Percentiles rank a stretch among this genome's conserved stretches.
Evolutionary conservation across 2,797 vertebrate species (phyloP).

Genomic region (Manis crassicaudata): DNA sequence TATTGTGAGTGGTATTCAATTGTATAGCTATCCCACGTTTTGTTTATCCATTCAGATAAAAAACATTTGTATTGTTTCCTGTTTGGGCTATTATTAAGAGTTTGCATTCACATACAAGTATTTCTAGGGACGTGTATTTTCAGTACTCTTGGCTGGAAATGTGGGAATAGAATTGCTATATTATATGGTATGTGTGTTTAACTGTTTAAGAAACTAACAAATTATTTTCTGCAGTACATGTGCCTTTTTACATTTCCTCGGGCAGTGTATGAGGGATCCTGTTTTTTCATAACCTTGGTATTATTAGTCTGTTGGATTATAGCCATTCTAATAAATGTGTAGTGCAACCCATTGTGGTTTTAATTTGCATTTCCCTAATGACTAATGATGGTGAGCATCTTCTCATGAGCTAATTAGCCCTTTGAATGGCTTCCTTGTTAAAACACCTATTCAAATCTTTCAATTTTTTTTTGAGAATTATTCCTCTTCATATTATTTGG

Average conservation of each 20-base stretch:
- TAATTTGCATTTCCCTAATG: constrained; percentile 66
- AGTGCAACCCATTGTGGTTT: constrained; percentile 64
- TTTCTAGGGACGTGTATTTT: background rate
- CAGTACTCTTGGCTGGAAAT: background rate
- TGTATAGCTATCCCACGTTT: background rate
- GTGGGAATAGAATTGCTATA: constrained; percentile 6
- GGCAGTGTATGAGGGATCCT: background rate
- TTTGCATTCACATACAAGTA: background rate
- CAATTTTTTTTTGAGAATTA: background rate
- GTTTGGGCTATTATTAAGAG: background rate
- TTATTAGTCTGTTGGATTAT: constrained; percentile 52
- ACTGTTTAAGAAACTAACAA: constrained; percentile 40
- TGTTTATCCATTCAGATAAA: constrained; percentile 3
- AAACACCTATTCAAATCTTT: constrained; percentile 27
- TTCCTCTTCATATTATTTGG: constrained; percentile 26
- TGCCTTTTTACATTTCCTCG: background rate
- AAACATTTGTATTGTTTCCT: constrained; percentile 13
- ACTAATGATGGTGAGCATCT: constrained; percentile 53
- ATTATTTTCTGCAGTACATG: constrained; percentile 43
- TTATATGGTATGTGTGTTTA: constrained; percentile 3
- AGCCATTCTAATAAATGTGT: constrained; percentile 42
- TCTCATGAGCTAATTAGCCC: constrained; percentile 67
- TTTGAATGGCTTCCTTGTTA: constrained; percentile 72
- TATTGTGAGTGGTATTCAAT: background rate
- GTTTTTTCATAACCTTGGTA: constrained; percentile 35